These are phyloP conservation scores for Pentalonia nigronervosa DNA, from an alignment of 1,140 invertebrate species.

Conservation along the genomic window DNA sequence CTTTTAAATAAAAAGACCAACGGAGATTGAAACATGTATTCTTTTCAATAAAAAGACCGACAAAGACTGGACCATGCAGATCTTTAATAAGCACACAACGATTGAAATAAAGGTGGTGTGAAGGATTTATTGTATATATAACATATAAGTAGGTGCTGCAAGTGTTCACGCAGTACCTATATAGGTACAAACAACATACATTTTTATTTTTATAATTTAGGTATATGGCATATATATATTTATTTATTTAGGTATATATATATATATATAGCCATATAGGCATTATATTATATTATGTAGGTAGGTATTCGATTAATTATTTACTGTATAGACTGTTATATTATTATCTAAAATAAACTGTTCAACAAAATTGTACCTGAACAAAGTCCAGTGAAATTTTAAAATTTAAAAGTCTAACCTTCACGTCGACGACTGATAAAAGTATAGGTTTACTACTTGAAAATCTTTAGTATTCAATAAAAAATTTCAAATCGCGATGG, in stretches of 20 bases:
- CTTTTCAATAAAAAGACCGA: too few species aligned
- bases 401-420: background rate
- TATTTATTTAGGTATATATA: background rate
- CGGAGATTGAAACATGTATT: too few species aligned
- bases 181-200: background rate
- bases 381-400: background rate
- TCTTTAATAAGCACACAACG: too few species aligned
- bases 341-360: background rate
- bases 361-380: background rate
- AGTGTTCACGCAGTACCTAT: background rate
- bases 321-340: background rate
- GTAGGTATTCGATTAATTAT: background rate
- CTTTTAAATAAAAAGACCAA: too few species aligned
- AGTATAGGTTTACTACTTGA: background rate
- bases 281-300: background rate
- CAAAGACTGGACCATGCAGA: too few species aligned
- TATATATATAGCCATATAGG: too few species aligned
- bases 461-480: background rate
- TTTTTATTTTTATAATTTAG: background rate
- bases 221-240: background rate
- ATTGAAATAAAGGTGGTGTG: background rate
- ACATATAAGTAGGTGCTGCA: background rate
- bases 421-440: background rate
- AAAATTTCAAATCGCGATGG: background rate
- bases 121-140: background rate